Conservation (phyloP, 1,140 invertebrate species). For the Cydia strobilella region DNA sequence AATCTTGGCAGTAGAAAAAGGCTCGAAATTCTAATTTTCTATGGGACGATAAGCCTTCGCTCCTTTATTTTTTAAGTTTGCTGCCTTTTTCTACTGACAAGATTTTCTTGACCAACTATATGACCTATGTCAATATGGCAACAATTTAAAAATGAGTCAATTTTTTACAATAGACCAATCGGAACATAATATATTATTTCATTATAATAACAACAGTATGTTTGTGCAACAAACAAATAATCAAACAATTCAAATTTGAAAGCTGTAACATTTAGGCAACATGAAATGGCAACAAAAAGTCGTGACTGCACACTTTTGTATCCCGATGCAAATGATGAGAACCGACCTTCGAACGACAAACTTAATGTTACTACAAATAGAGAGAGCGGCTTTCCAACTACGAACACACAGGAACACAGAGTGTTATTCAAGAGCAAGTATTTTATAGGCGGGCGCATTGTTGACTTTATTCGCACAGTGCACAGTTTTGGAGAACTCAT, state of each 20-base stretch:
- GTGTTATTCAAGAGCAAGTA: slow-evolving; percentile 28
- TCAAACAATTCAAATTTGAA: slow-evolving; percentile 39
- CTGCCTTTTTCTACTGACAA: too few species aligned
- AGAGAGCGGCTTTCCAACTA: slow-evolving; percentile 36
- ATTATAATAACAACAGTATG: background rate
- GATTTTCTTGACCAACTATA: too few species aligned
- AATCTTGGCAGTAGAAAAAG: too few species aligned
- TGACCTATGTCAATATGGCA: too few species aligned
- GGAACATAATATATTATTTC: background rate
- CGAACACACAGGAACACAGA: slow-evolving; percentile 33
- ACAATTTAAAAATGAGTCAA: too few species aligned
- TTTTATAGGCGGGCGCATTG: slow-evolving; percentile 9
- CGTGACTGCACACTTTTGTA: slow-evolving; percentile 55
- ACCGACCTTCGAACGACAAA: slow-evolving; percentile 58
- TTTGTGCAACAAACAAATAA: slow-evolving; percentile 25
- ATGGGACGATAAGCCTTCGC: too few species aligned
- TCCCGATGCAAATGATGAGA: slow-evolving; percentile 60
- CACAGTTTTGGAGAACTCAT: slow-evolving; percentile 14
- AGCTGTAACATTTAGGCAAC: slow-evolving; percentile 49
- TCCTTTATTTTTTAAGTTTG: too few species aligned
- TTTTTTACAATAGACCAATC: too few species aligned
- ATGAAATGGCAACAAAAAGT: slow-evolving; percentile 54
- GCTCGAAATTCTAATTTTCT: too few species aligned
- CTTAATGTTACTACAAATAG: slow-evolving; percentile 28
- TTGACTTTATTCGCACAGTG: slow-evolving; percentile 14